Percentiles rank a stretch among this genome's conserved stretches.
These are phyloP conservation scores for Crotalus helleri DNA, from an alignment of 2,113 vertebrate genomes.

Conservation along the genomic window DNA sequence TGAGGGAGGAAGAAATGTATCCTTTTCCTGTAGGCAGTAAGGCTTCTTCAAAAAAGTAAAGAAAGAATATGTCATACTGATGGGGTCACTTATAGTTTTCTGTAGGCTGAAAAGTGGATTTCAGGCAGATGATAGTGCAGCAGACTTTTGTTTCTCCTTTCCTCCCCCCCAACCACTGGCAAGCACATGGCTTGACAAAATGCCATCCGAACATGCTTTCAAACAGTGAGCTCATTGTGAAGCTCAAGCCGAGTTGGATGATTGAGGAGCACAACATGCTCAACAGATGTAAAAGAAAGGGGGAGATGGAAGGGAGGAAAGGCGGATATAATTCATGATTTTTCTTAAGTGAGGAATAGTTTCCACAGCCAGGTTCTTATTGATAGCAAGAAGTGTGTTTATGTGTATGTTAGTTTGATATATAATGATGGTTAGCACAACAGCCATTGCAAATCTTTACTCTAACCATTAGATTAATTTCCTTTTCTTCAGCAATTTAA, in stretches of 20 bases:
- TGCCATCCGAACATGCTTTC: conserved; percentile 64
- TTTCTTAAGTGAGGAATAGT: conserved; percentile 72
- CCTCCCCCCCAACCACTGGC: conserved; percentile 60
- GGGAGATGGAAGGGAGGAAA: not conserved
- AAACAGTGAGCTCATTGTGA: conserved; percentile 77
- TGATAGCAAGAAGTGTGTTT: conserved; percentile 67
- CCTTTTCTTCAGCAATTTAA: conserved; percentile 5
- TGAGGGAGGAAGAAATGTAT: conserved; percentile 3
- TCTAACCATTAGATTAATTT: conserved; percentile 51
- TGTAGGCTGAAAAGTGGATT: conserved; percentile 54
- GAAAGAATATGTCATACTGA: conserved; percentile 56
- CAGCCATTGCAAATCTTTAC: conserved; percentile 82
- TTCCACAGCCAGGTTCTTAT: conserved; percentile 77
- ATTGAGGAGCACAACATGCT: conserved; percentile 78
- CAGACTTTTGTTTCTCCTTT: conserved; percentile 57
- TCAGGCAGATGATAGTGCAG: conserved; percentile 32
- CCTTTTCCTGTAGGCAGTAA: conserved; percentile 20
- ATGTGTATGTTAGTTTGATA: conserved; percentile 1
- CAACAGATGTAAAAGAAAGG: conserved; percentile 72
- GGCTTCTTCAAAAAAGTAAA: conserved; percentile 46
- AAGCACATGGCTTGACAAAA: conserved; percentile 67
- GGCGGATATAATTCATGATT: conserved; percentile 64
- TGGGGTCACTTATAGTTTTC: conserved; percentile 50
- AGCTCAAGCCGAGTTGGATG: conserved; percentile 62
- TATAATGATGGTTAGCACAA: conserved; percentile 77